Percentiles rank a stretch among this genome's conserved stretches.
These are phyloP conservation scores for Auanema sp. DNA, from an alignment of 2,888 invertebrate species.

Conservation along the genomic window DNA sequence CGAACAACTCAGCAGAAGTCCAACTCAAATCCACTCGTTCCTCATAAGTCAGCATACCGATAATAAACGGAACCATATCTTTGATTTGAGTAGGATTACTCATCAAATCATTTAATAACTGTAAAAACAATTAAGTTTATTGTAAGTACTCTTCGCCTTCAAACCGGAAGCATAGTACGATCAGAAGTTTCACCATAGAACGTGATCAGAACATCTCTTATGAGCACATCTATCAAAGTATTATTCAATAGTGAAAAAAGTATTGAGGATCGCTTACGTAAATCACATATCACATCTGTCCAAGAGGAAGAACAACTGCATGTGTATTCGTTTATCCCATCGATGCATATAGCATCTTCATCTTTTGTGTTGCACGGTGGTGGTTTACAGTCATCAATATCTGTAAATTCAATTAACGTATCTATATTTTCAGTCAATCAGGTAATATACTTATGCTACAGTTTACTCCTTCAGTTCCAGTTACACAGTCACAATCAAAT, in stretches of 20 bases:
- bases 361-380: conserved; percentile 16
- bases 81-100: conserved; percentile 39
- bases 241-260: no score
- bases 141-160: not conserved
- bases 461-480: conserved; percentile 19
- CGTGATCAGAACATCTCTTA: conserved; percentile 27
- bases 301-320: conserved; percentile 37
- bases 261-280: no score
- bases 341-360: conserved; percentile 11
- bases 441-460: conserved; percentile 22
- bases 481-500: conserved; percentile 29
- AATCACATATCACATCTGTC: conserved; percentile 31
- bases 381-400: not conserved
- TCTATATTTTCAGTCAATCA: no score
- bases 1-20: conserved; percentile 39
- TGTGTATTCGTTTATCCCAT: conserved; percentile 17
- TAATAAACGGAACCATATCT: conserved; percentile 47
- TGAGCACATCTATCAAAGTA: conserved; percentile 29
- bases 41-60: conserved; percentile 20
- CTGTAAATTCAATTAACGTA: no score
- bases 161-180: conserved; percentile 27
- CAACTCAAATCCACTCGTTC: conserved; percentile 36
- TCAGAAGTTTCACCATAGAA: conserved; percentile 33
- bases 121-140: conserved; percentile 6
- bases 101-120: conserved; percentile 42